These are phyloP conservation scores for Macheiramphus alcinus DNA, from an alignment of 2,113 vertebrate genomes.

Conservation along the genomic window DNA sequence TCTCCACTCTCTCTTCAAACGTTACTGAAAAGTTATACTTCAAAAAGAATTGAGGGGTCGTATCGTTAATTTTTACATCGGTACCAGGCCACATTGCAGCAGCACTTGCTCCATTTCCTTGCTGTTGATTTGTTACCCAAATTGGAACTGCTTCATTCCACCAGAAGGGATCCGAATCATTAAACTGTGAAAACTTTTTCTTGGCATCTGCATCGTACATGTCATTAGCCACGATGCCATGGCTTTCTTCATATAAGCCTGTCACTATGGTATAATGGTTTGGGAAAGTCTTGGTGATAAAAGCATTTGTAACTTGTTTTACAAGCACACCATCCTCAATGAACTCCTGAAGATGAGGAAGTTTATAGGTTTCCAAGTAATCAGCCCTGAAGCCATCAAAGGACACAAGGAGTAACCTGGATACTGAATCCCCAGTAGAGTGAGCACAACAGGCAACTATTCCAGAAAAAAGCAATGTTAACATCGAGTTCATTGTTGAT, in stretches of 20 bases:
- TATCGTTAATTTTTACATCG: slow-evolving; percentile 77
- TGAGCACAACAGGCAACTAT: not conserved
- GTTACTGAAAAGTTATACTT: slow-evolving; percentile 72
- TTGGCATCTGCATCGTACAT: slow-evolving; percentile 84
- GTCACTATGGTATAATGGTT: slow-evolving; percentile 97
- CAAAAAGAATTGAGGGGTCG: slow-evolving; percentile 75
- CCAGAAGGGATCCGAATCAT: slow-evolving; percentile 84
- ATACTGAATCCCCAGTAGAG: not conserved
- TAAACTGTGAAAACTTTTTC: slow-evolving; percentile 72
- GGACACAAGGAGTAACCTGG: slow-evolving; percentile 86
- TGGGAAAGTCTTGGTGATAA: slow-evolving; percentile 95
- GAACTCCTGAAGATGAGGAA: slow-evolving; percentile 87
- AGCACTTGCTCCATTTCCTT: slow-evolving; percentile 81
- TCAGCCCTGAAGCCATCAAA: slow-evolving; percentile 97
- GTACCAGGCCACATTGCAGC: slow-evolving; percentile 94
- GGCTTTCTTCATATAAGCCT: slow-evolving; percentile 91
- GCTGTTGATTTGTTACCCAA: slow-evolving; percentile 85
- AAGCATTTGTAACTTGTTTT: slow-evolving; percentile 85
- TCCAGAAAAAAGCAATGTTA: slow-evolving; percentile 30
- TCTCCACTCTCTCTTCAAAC: slow-evolving; percentile 79
- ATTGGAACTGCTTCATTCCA: slow-evolving; percentile 88
- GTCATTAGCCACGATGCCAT: slow-evolving; percentile 86
- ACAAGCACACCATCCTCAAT: slow-evolving; percentile 86
- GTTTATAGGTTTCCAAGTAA: slow-evolving; percentile 84
- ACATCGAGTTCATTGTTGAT: slow-evolving; percentile 25